A percentile compares a stretch with the other conserved stretches of the same genome.
phyloP scores from a whole-genome alignment of 2,797 vertebrate genomes.

The Poecile montanus region DNA sequence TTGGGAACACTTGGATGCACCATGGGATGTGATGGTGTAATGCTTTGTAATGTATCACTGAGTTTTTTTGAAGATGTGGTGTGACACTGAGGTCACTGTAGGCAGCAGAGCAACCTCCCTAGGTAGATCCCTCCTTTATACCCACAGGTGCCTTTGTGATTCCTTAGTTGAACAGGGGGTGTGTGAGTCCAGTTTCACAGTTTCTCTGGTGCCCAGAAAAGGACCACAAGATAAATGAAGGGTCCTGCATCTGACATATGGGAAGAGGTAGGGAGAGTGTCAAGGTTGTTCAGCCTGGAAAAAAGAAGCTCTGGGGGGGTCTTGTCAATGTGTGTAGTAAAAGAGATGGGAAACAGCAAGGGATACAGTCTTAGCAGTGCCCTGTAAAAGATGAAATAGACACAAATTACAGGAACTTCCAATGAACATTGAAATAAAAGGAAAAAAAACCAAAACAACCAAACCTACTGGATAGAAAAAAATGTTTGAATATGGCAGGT shows the following conservation, averaged over 20 bases:
- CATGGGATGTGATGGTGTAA: background rate
- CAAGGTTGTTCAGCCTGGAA: background rate
- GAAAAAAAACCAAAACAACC: background rate
- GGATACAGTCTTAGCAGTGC: background rate
- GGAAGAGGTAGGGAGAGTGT: background rate
- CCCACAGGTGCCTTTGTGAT: background rate
- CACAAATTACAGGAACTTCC: background rate
- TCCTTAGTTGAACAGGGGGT: background rate
- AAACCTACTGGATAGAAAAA: background rate
- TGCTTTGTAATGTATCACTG: background rate
- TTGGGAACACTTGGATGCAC: background rate
- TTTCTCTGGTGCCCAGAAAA: background rate
- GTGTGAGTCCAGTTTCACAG: background rate
- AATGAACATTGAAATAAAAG: background rate
- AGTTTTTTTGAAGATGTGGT: background rate
- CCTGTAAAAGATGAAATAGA: background rate
- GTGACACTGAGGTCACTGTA: background rate
- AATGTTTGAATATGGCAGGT: background rate
- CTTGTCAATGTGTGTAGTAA: background rate
- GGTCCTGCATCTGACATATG: background rate
- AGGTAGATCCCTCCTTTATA: background rate
- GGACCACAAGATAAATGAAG: background rate
- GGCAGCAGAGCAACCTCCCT: background rate
- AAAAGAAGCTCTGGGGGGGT: background rate
- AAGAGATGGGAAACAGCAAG: background rate